These are phyloP conservation scores for Heliconius hermathena DNA, from an alignment of 1,140 invertebrate genomes.

Conservation along the genomic window DNA sequence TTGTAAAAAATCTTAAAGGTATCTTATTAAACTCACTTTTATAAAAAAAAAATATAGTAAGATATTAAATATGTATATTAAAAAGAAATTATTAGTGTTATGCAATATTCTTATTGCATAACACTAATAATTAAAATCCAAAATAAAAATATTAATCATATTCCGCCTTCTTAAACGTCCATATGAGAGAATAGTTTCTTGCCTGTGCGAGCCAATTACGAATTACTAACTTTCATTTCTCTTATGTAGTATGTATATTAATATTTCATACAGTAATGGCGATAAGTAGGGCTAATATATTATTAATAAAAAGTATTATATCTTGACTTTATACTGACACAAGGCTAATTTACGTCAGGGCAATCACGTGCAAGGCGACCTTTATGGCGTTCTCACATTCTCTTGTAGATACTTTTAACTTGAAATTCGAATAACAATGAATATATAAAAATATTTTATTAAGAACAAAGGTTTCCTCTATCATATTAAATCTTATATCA, in stretches of 20 bases:
- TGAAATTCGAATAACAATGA: background rate
- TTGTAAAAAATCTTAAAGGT: too few relatives aligned
- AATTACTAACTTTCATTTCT: constrained; percentile 1
- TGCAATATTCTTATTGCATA: too few relatives aligned
- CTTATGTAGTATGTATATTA: background rate
- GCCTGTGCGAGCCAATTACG: background rate
- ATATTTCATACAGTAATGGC: background rate
- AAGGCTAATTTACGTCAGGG: constrained; percentile 64
- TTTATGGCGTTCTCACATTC: constrained; percentile 48
- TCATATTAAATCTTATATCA: too few relatives aligned
- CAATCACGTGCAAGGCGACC: constrained; percentile 65
- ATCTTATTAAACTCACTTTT: too few relatives aligned
- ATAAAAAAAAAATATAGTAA: too few relatives aligned
- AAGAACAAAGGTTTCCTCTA: background rate
- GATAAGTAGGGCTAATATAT: background rate
- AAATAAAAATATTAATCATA: background rate
- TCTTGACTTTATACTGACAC: constrained; percentile 34
- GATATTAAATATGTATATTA: too few relatives aligned
- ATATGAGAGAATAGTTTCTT: background rate
- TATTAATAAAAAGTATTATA: background rate
- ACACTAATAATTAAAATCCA: too few relatives aligned
- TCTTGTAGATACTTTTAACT: constrained; percentile 27
- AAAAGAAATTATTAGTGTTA: too few relatives aligned
- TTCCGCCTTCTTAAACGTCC: background rate
- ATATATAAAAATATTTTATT: background rate